Conservation (phyloP, 2,797 vertebrate genomes). For the Coranthus polyacanthus region DNA sequence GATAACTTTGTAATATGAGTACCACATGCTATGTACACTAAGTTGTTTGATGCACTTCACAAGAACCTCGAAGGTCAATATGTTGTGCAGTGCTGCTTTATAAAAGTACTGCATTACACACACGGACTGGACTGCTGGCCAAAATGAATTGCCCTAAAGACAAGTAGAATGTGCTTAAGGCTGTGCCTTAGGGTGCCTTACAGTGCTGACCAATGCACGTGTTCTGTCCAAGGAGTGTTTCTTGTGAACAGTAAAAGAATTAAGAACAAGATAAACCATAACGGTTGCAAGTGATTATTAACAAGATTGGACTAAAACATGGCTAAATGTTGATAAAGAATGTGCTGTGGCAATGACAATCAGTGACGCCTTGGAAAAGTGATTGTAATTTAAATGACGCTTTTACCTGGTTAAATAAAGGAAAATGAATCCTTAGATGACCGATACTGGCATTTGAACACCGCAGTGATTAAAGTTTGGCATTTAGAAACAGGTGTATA, state of each 20-base stretch:
- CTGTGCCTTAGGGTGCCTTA: slow-evolving; percentile 51
- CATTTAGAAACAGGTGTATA: slow-evolving; percentile 40
- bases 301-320: too few species aligned
- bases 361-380: too few species aligned
- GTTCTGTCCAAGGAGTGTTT: slow-evolving; percentile 34
- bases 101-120: slow-evolving; percentile 13
- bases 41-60: not conserved
- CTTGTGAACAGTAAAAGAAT: slow-evolving; percentile 7
- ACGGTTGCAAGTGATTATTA: not conserved
- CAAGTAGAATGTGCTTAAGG: slow-evolving; percentile 56
- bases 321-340: too few species aligned
- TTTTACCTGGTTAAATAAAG: not conserved
- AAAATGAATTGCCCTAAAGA: slow-evolving; percentile 50
- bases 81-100: slow-evolving; percentile 13
- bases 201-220: slow-evolving; percentile 41
- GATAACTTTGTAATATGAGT: not conserved
- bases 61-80: slow-evolving; percentile 1
- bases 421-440: slow-evolving; percentile 11
- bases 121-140: slow-evolving; percentile 6
- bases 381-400: too few species aligned
- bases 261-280: slow-evolving; percentile 5
- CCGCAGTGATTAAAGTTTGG: slow-evolving; percentile 41
- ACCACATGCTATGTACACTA: not conserved
- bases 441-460: slow-evolving; percentile 38
- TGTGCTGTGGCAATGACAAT: too few species aligned